Conservation (phyloP, 2,113 vertebrate species). For the Laticauda laticaudata region DNA sequence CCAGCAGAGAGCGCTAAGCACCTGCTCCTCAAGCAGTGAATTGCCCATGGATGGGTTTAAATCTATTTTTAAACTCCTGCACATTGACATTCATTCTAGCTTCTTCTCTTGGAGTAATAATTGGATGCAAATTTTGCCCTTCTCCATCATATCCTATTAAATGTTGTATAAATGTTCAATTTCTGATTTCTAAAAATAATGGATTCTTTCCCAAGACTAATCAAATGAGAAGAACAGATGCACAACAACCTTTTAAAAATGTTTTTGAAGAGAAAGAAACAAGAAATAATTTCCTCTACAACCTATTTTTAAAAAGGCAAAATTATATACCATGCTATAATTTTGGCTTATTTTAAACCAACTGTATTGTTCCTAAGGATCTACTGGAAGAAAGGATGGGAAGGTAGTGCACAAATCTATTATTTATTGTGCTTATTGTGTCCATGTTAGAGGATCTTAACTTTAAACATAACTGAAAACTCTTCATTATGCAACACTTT, state of each 20-base stretch:
- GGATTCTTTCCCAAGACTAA: neutral
- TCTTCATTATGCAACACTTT: neutral
- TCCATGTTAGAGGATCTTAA: neutral
- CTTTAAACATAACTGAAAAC: neutral
- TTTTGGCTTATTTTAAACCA: neutral
- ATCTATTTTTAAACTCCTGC: neutral
- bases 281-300: neutral
- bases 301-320: neutral
- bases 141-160: neutral
- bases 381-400: neutral
- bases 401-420: neutral
- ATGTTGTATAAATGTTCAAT: neutral
- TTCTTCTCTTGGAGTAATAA: neutral
- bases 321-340: neutral
- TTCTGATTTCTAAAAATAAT: neutral
- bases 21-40: neutral
- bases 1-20: constrained; percentile 21
- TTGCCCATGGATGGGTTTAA: neutral
- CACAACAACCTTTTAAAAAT: neutral
- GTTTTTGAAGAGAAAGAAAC: neutral
- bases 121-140: constrained; percentile 18
- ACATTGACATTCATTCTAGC: neutral
- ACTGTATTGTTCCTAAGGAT: neutral
- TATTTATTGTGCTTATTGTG: neutral
- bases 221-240: neutral